These are phyloP conservation scores for Thalassaphorura encarpata DNA, from an alignment of 1,140 invertebrate species.

Conservation along the genomic window DNA sequence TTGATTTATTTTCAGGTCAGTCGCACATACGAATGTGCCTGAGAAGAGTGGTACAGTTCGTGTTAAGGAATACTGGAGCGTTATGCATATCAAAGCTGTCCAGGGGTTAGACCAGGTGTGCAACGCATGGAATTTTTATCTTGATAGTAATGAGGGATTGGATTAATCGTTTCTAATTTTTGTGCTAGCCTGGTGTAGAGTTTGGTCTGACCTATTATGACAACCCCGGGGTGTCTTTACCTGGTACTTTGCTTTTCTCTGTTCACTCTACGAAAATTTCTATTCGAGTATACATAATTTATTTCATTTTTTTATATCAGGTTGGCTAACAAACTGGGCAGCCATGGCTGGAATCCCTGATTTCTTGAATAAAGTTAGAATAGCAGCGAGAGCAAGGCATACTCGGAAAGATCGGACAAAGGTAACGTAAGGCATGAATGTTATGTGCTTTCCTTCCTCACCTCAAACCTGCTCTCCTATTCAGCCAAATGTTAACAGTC, in stretches of 20 bases:
- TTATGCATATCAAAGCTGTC: conserved; percentile 68
- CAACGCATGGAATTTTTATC: not conserved
- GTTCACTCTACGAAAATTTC: no score
- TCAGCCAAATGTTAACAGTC: not conserved
- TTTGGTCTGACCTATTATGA: conserved; percentile 79
- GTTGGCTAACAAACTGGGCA: conserved; percentile 54
- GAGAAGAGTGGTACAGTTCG: conserved; percentile 37
- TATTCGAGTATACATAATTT: no score
- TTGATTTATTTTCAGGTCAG: conserved; percentile 29
- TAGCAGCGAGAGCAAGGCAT: conserved; percentile 38
- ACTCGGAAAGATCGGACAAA: not conserved
- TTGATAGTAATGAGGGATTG: not conserved
- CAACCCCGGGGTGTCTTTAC: conserved; percentile 65
- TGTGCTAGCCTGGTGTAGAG: conserved; percentile 58
- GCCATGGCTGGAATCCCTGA: conserved; percentile 44
- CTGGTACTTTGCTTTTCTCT: no score
- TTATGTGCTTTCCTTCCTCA: not conserved
- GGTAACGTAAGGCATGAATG: not conserved
- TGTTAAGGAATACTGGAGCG: conserved; percentile 73
- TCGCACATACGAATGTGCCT: conserved; percentile 23
- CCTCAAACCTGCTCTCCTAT: not conserved
- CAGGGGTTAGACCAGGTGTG: conserved; percentile 49
- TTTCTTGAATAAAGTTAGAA: conserved; percentile 42
- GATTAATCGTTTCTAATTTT: conserved; percentile 10
- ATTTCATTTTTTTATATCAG: no score